Percentiles rank a stretch among this genome's conserved stretches.
Conservation (phyloP, 2,888 invertebrate species). For the Nineta flava region DNA sequence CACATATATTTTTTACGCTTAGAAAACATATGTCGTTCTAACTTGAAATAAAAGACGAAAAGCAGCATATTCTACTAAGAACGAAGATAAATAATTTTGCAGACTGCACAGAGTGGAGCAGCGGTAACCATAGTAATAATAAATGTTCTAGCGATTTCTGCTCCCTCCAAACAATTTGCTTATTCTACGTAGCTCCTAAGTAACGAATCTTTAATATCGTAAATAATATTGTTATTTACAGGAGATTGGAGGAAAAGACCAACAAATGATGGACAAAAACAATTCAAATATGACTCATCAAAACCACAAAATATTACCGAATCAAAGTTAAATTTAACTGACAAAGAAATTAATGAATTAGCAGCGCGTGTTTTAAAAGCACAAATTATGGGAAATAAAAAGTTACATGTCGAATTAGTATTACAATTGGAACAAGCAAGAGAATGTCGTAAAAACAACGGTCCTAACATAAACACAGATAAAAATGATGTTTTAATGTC, state of each 20-base stretch:
- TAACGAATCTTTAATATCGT: no score
- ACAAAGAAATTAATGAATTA: constrained; percentile 78
- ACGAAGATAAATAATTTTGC: no score
- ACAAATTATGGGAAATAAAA: constrained; percentile 75
- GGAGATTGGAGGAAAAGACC: constrained; percentile 9
- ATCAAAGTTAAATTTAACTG: constrained; percentile 30
- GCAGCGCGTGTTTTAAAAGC: constrained; percentile 87
- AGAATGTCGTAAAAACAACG: constrained; percentile 22
- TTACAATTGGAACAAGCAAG: constrained; percentile 56
- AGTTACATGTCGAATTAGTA: constrained; percentile 53
- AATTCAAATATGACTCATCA: constrained; percentile 11
- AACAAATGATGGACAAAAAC: constrained; percentile 7
- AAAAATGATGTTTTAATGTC: constrained; percentile 48
- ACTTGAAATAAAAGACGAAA: no score
- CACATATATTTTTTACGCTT: no score
- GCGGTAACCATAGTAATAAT: no score
- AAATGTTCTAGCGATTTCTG: no score
- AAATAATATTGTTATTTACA: no score
- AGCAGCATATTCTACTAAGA: no score
- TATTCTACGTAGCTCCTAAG: no score
- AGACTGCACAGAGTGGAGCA: no score
- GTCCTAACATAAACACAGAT: constrained; percentile 20
- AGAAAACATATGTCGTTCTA: no score
- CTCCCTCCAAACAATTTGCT: no score
- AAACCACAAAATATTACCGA: constrained; percentile 6